phyloP scores from a whole-genome alignment of 2,113 vertebrate genomes.

The Chitala chitala region DNA sequence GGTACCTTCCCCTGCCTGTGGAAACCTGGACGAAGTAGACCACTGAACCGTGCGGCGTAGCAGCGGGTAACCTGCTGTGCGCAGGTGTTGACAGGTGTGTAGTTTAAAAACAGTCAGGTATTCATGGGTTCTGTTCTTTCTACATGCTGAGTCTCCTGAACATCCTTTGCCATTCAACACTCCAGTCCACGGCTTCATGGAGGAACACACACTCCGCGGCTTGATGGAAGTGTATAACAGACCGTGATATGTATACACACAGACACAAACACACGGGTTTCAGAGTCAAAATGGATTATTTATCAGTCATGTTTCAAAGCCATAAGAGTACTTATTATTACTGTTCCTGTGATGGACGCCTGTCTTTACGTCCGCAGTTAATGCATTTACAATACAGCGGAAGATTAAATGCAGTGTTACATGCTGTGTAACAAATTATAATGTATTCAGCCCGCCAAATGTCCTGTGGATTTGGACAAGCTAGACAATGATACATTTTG shows the following conservation, averaged over 20 bases:
- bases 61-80: neutral
- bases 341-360: neutral
- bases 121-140: neutral
- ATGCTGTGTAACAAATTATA: constrained; percentile 3
- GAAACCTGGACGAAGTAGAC: neutral
- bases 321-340: neutral
- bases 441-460: neutral
- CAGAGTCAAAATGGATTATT: neutral
- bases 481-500: constrained; percentile 4
- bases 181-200: neutral
- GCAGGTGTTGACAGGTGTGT: neutral
- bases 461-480: constrained; percentile 24
- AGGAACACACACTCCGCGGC: neutral
- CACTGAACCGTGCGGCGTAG: neutral
- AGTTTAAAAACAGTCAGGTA: too few species aligned
- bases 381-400: constrained; percentile 6
- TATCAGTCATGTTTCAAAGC: neutral
- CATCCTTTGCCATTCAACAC: neutral
- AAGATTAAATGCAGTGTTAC: constrained; percentile 11
- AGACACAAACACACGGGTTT: too few species aligned
- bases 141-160: neutral
- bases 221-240: too few species aligned
- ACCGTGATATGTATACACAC: neutral
- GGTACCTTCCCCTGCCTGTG: neutral
- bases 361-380: neutral